Evolutionary conservation across 2,797 vertebrate species (phyloP), one percentile per base, ranked within the genome.

Genomic region (Bradypodion ventrale): DNA sequence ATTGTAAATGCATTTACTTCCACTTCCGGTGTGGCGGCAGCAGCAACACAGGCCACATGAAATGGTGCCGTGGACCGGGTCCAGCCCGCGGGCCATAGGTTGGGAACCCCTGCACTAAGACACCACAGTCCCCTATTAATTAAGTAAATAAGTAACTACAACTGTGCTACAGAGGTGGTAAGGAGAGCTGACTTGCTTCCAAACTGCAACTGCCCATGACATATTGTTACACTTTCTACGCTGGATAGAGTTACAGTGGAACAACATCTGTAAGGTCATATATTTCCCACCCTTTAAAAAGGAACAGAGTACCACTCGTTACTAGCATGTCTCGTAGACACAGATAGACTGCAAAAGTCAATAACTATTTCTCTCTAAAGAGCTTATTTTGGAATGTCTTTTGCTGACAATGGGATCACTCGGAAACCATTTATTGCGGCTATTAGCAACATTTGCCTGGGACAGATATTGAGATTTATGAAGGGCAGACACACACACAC

Each of bases 321-420:
- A 29, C 29, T 6, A 62, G 15, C 27, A 78, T 29, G 40, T 42
- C 56, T 49, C 59, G 32, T 23, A 44, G 16, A 23, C 10, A 7
- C 0, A 63, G 4, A 75, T 7, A 80, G 3, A 56, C 40, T 84
- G n/a, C 13, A 15, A 19, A 56, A 4, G 12, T 56, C 52, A 15
- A 19, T 19, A 56, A 15, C 5, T 56, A 75, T 82, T 25, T 74
- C 32, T 62, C 56, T 86, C 19, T 82, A 63, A 75, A 75, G 13
- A 74, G 32, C 27, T 70, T 44, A 44, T 60, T 83, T 77, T 70
- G n/a, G 42, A 76, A 75, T 21, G 46, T 32, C 56, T 80, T 29
- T 82, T 89, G 5, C 72, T n/a, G n/a, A n/a, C n/a, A n/a, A 79
- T 69, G 81, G 16, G 5, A 83, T 75, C 80, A 78, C 74, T 16